Base-by-base conservation (phyloP, 1,140 invertebrate species). In the Trypoxylus dichotomus region DNA sequence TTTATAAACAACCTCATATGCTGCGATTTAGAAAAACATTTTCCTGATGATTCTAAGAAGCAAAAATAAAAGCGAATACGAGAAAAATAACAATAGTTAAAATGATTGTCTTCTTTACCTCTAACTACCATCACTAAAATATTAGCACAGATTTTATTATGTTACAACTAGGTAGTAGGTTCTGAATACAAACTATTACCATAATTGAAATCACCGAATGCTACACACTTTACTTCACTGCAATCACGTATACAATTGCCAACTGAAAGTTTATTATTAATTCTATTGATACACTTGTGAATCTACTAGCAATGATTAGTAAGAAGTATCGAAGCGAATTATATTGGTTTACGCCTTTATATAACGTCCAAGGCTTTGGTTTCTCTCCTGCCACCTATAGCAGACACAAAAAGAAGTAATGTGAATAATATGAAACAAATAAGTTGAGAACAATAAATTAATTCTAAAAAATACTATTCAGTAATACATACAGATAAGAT, bases 231-330 rank as follows among this genome's bases (percentile, higher is more conserved):
- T 68, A 68, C 60, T 68, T 68, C 19, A 29, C 47, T 58, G 32
- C 47, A 54, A 54, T 54, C 6, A 68, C 8, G 24, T 68, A 8
- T 24, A 68, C 24, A 24, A 68, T 15, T 68, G 58, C 21, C 27
- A 68, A 68, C 60, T 68, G 60, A 68, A 68, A 68, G 60, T 27
- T 27, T 68, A 68, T 29, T 68, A 68, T 29, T 68, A 68, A 68
- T 68, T 68, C 60, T 27, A 68, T 24, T 29, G 60, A 68, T 68
- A 68, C 24, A 68, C 60, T 68, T 68, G 27, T 68, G 24, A 68
- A 68, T 68, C 24, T 68, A 68, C 60, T 68, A 27, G 21, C 21
- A 54, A 29, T 68, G 60, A 68, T 68, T 68, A 68, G 21, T 29
- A 68, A 24, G 60, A 29, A 68, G 60, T 27, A 68, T 68, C 27